These are phyloP conservation scores for Penaeus vannamei DNA, from an alignment of 1,140 invertebrate species.

Conservation along the genomic window DNA sequence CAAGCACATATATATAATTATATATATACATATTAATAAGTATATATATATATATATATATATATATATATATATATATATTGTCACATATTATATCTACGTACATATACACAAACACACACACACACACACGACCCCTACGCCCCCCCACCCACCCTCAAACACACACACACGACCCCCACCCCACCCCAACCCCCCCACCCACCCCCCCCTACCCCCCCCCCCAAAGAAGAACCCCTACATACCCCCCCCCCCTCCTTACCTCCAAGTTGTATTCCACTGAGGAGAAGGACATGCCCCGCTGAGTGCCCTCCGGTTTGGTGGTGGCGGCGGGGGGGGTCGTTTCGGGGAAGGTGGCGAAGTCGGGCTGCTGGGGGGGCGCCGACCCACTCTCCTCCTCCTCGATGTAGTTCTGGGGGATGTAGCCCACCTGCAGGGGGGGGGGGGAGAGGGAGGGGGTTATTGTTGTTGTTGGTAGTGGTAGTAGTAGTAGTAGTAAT, in stretches of 20 bases:
- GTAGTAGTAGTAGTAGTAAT: too few species aligned
- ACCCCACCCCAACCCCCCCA: not conserved
- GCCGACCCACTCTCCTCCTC: conserved; percentile 14
- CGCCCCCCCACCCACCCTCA: too few species aligned
- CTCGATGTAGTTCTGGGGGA: conserved; percentile 59
- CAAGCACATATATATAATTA: not conserved
- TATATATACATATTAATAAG: not conserved
- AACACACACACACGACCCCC: too few species aligned
- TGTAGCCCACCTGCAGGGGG: conserved; percentile 50
- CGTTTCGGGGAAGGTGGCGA: conserved; percentile 3
- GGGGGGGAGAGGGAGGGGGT: not conserved
- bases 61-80: not conserved
- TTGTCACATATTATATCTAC: not conserved
- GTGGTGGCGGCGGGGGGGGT: not conserved
- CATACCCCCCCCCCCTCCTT: not conserved
- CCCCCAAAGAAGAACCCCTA: not conserved
- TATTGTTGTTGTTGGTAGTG: not conserved
- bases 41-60: not conserved
- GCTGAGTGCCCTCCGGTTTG: not conserved
- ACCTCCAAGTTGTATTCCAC: conserved; percentile 52
- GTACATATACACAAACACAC: too few species aligned
- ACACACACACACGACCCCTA: too few species aligned
- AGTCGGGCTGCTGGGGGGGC: not conserved
- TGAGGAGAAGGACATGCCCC: conserved; percentile 45
- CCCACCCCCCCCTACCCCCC: not conserved